Base-by-base conservation (phyloP, 2,113 vertebrate species). In the Nymphicus hollandicus region DNA sequence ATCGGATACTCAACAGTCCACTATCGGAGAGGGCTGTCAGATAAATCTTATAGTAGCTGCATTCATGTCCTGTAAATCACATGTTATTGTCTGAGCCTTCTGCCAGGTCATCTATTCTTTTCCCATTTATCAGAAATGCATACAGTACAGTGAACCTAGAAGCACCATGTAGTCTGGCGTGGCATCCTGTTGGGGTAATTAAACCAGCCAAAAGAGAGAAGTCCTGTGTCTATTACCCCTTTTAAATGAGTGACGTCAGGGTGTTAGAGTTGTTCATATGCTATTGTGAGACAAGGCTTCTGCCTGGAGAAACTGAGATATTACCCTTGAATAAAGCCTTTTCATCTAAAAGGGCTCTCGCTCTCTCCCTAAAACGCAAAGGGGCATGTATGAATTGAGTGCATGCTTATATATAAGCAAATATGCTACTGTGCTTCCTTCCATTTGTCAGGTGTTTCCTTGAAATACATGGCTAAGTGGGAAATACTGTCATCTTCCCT, bases 31-130 rank as follows among this genome's bases (percentile, higher is more conserved):
- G 94, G 96, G 97, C 98, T 98, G 98, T 99, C 98, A 98, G 98
- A 99, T 99, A 99, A 99, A 99, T 99, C 99, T 99, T 98, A 96
- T 39, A 98, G 98, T 99, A 98, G 99, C 98, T 98, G 98, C 98
- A 98, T 98, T 99, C 99, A 98, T 98, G 99, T 99, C 99, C 99
- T 99, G 98, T 99, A 99, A 98, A 99, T 99, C 99, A 99, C 98
- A 98, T 98, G 98, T 99, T 99, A 99, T 99, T 99, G 99, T 99
- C 98, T 98, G 97, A 98, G 98, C 98, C 98, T 98, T 98, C 99
- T 99, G 99, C 99, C 99, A 98, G 99, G 98, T 98, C 99, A 99
- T 99, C 98, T 98, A 98, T 99, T 99, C 98, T 99, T 98, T 98
- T 98, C 97, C 98, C 98, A 99, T 99, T 99, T 98, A 99, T 99